Evolutionary conservation across 2,113 vertebrate genomes (phyloP).

Genomic region (Hyaena hyaena): DNA sequence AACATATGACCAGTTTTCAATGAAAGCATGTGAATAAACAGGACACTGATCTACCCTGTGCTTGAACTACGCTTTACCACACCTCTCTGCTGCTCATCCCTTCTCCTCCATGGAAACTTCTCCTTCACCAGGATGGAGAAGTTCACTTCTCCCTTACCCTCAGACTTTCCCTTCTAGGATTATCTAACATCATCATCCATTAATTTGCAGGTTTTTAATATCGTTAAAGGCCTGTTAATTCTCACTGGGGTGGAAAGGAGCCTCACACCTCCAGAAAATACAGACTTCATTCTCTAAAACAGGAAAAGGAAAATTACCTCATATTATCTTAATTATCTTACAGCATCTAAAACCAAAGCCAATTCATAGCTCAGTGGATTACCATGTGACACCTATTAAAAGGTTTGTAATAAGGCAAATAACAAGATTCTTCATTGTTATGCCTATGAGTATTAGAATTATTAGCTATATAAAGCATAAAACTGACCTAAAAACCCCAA

Average conservation of each 20-base stretch:
- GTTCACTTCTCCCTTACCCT: background rate
- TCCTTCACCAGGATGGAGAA: background rate
- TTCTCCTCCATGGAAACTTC: background rate
- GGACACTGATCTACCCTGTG: background rate
- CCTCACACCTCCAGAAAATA: background rate
- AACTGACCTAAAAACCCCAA: background rate
- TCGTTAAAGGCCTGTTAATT: background rate
- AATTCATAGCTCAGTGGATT: background rate
- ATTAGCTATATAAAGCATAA: background rate
- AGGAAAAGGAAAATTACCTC: background rate
- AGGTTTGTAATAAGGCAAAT: background rate
- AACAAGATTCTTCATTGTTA: background rate
- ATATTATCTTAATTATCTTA: background rate
- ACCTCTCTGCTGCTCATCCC: background rate
- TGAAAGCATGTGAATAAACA: background rate
- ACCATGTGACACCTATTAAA: background rate
- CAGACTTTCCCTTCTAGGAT: background rate
- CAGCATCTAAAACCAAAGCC: background rate
- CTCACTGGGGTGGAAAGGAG: background rate
- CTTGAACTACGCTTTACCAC: background rate
- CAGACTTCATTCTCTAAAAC: background rate
- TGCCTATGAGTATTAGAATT: background rate
- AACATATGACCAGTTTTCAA: background rate
- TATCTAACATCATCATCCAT: background rate
- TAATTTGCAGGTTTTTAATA: background rate